A percentile compares a stretch with the other conserved stretches of the same genome.
Conservation (phyloP, 2,888 invertebrate species). For the Copidosoma aretas region DNA sequence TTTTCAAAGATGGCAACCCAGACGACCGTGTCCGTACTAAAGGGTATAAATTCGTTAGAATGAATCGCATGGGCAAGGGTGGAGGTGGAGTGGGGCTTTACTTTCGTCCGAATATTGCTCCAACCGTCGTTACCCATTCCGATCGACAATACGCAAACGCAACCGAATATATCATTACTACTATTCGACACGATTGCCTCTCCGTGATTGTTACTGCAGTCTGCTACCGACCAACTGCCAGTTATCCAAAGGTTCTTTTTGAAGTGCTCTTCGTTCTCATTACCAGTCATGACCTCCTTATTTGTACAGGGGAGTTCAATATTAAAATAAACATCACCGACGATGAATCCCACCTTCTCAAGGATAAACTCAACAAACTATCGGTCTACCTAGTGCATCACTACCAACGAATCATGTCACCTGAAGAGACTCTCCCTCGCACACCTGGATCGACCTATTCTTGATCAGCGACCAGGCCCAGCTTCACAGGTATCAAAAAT, state of each 20-base stretch:
- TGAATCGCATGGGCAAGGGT: no score
- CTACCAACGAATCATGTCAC: not conserved
- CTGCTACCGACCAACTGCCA: not conserved
- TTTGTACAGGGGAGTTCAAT: not conserved
- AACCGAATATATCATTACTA: no score
- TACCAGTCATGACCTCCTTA: not conserved
- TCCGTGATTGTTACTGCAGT: not conserved
- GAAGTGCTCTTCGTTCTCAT: not conserved
- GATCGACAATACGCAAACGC: no score
- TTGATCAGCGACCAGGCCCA: not conserved
- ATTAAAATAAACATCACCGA: not conserved
- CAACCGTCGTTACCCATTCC: no score
- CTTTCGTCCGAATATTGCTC: no score
- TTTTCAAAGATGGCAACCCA: no score
- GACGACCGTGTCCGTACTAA: no score
- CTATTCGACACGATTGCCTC: no score
- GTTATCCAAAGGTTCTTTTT: not conserved
- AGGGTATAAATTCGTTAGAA: no score
- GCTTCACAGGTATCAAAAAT: not conserved
- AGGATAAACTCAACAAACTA: not conserved
- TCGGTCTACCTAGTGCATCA: not conserved
- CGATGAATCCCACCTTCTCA: not conserved
- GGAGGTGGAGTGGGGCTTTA: no score
- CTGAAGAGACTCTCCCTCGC: constrained; percentile 1
- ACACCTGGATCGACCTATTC: constrained; percentile 16